Percentiles rank a stretch among this genome's conserved stretches.
These are phyloP conservation scores for Capitella teleta DNA, from an alignment of 1,140 invertebrate genomes.

Conservation along the genomic window DNA sequence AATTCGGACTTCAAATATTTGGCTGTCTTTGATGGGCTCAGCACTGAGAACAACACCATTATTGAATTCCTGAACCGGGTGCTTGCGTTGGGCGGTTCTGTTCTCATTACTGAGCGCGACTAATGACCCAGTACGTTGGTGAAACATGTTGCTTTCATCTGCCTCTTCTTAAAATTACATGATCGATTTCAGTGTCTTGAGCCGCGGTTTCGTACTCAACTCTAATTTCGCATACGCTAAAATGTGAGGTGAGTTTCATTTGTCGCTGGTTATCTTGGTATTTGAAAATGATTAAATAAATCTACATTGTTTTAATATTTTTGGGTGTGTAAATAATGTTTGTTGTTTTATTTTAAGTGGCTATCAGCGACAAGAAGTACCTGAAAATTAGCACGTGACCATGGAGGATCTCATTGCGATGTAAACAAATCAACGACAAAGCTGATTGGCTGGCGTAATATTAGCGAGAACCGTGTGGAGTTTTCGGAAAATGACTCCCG, in stretches of 20 bases:
- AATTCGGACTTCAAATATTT: constrained; percentile 77
- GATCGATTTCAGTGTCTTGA: neutral
- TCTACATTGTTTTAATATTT: neutral
- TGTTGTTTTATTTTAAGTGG: no score
- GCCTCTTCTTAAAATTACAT: neutral
- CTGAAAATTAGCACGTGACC: no score
- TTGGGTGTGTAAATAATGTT: neutral
- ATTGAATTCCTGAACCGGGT: constrained; percentile 56
- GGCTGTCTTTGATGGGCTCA: constrained; percentile 67
- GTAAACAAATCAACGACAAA: no score
- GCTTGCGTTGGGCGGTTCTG: constrained; percentile 63
- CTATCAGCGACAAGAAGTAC: no score
- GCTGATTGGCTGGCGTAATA: no score
- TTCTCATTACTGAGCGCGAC: constrained; percentile 69
- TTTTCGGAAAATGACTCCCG: no score
- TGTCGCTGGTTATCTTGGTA: neutral
- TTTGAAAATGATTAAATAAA: neutral
- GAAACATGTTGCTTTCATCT: constrained; percentile 47
- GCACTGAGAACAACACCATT: constrained; percentile 72
- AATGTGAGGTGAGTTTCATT: neutral
- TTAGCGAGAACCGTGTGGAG: no score
- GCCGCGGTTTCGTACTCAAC: neutral
- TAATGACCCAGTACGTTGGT: constrained; percentile 65
- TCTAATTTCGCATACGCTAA: neutral
- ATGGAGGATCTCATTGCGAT: no score